phyloP scores from a whole-genome alignment of 2,113 vertebrate species.

The Sigmodon hispidus region DNA sequence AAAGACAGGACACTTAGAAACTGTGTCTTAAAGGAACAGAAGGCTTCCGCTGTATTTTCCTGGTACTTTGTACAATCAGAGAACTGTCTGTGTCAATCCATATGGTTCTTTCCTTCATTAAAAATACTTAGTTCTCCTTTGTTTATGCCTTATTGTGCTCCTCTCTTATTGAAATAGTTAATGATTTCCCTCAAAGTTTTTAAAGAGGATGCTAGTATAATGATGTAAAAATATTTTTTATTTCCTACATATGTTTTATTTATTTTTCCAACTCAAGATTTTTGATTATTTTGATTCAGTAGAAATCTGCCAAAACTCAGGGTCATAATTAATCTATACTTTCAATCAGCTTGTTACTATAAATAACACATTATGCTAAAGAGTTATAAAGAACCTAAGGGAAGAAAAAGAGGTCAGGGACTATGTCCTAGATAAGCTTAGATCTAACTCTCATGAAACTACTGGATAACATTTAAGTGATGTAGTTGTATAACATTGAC shows the following conservation, averaged over 20 bases:
- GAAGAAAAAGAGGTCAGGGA: not conserved
- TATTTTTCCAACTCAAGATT: not conserved
- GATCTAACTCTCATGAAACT: not conserved
- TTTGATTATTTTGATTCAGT: not conserved
- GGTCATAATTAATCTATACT: not conserved
- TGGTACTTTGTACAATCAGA: slow-evolving; percentile 22
- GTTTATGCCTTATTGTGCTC: slow-evolving; percentile 1
- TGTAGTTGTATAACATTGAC: not conserved
- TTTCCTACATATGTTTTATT: not conserved
- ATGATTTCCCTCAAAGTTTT: not conserved
- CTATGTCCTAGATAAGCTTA: not conserved
- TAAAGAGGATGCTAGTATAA: not conserved
- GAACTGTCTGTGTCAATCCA: slow-evolving; percentile 9
- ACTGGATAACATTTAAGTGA: not conserved
- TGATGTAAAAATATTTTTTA: not conserved
- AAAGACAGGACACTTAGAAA: slow-evolving; percentile 49
- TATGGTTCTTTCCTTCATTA: slow-evolving; percentile 13
- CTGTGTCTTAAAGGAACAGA: not conserved
- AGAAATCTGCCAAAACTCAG: slow-evolving; percentile 5
- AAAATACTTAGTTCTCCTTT: not conserved
- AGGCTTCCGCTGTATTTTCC: not conserved
- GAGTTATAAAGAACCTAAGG: not conserved
- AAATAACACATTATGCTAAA: not conserved
- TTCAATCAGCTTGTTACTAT: not conserved
- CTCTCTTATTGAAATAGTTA: not conserved